phyloP scores from a whole-genome alignment of 2,113 vertebrate species.

The Bos indicus region DNA sequence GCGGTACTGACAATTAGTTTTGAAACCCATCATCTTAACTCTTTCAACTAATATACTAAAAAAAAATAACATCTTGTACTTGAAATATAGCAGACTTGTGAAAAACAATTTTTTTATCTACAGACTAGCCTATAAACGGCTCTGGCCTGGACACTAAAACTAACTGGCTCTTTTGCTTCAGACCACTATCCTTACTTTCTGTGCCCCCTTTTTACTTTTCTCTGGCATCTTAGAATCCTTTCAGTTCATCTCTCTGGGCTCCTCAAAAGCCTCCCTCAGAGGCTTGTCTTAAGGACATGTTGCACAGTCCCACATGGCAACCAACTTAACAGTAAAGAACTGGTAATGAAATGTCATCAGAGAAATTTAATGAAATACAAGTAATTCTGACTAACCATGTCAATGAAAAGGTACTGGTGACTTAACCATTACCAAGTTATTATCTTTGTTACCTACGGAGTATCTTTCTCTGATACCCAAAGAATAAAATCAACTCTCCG shows the following conservation, averaged over 20 bases:
- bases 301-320: background rate
- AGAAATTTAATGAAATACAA: background rate
- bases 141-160: background rate
- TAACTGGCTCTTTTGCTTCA: background rate
- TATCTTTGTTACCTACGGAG: background rate
- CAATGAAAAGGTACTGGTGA: background rate
- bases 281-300: background rate
- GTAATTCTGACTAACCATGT: background rate
- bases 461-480: background rate
- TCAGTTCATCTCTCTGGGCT: background rate
- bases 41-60: background rate
- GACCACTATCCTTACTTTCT: background rate
- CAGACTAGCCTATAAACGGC: background rate
- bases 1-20: background rate
- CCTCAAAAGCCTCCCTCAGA: background rate
- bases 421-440: background rate
- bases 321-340: background rate
- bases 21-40: background rate
- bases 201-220: background rate
- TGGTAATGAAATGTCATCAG: background rate
- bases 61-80: background rate
- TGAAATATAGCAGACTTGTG: background rate
- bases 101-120: background rate
- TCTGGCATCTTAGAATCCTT: background rate
- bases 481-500: background rate